phyloP scores from a whole-genome alignment of 23 tunicate genomes.

The Oikopleura dioica region DNA sequence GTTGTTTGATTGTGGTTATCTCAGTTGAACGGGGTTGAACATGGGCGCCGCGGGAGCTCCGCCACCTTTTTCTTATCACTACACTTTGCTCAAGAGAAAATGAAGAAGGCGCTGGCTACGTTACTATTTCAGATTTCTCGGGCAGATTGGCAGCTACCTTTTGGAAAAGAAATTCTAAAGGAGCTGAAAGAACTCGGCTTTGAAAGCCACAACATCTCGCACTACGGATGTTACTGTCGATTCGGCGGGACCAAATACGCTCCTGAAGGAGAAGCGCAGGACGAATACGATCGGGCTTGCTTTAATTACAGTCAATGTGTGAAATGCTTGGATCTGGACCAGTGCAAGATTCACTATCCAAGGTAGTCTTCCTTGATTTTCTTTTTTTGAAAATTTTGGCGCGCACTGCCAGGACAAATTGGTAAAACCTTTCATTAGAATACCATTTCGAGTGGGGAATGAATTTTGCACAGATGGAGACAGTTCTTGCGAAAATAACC shows the following conservation, averaged over 20 bases:
- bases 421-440: not conserved
- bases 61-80: too few relatives aligned
- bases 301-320: not conserved
- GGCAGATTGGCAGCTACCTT: not conserved
- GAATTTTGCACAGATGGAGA: not conserved
- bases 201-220: not conserved
- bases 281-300: constrained; percentile 5
- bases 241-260: not conserved
- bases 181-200: constrained; percentile 4
- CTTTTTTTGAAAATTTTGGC: too few relatives aligned
- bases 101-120: too few relatives aligned
- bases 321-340: not conserved
- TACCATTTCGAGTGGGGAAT: not conserved
- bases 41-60: too few relatives aligned
- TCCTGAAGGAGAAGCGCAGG: not conserved
- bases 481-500: not conserved
- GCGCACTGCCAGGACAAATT: too few relatives aligned
- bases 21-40: too few relatives aligned
- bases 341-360: not conserved
- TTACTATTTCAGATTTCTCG: too few relatives aligned
- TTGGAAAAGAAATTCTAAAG: not conserved
- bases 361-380: too few relatives aligned
- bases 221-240: constrained; percentile 6
- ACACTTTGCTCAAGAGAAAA: too few relatives aligned
- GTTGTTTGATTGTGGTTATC: too few relatives aligned